A percentile compares a stretch with the other conserved stretches of the same genome.
Evolutionary conservation across 2,113 vertebrate species (phyloP).

Genomic region (Cyprinus carpio): DNA sequence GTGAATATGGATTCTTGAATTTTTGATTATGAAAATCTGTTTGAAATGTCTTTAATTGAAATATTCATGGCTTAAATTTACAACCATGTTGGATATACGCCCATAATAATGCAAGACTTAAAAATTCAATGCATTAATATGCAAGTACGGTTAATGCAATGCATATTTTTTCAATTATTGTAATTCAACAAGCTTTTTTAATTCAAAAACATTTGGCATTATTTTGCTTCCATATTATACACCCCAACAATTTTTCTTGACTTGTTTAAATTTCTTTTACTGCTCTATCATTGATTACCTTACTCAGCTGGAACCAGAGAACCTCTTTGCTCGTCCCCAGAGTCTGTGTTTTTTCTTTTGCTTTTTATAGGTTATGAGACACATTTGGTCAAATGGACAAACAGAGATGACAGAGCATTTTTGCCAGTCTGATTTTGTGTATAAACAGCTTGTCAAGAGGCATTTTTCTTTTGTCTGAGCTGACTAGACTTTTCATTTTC

Average conservation of each 20-base stretch:
- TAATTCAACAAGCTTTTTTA: too few relatives aligned
- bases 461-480: slow-evolving; percentile 9
- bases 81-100: too few relatives aligned
- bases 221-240: too few relatives aligned
- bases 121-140: too few relatives aligned
- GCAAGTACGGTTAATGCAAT: too few relatives aligned
- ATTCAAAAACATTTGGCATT: too few relatives aligned
- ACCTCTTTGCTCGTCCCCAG: background rate
- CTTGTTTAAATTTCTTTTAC: background rate
- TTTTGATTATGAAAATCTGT: too few relatives aligned
- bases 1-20: too few relatives aligned
- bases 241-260: background rate
- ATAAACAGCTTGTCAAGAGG: slow-evolving; percentile 2
- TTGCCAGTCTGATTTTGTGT: background rate
- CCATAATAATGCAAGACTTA: too few relatives aligned
- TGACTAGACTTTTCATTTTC: slow-evolving; percentile 19
- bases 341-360: background rate
- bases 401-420: slow-evolving; percentile 11
- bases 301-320: background rate
- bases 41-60: too few relatives aligned
- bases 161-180: too few relatives aligned
- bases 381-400: slow-evolving; percentile 6
- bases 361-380: background rate
- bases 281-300: background rate
- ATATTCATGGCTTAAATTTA: too few relatives aligned